A percentile compares a stretch with the other conserved stretches of the same genome.
Evolutionary conservation across 2,888 invertebrate species (phyloP).

Genomic region (Euzophera pinguis): DNA sequence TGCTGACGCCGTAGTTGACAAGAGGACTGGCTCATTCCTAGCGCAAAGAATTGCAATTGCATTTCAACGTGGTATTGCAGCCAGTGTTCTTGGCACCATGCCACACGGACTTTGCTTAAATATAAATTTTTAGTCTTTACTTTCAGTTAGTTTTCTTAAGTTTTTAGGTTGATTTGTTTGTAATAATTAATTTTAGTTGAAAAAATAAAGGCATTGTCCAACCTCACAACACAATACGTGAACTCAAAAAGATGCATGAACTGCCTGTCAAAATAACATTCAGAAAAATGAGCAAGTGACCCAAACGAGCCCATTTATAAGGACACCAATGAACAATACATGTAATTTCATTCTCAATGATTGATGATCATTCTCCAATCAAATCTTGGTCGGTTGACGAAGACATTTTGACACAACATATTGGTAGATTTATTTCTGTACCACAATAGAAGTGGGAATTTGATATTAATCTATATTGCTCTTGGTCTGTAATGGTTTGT

Average conservation of each 20-base stretch:
- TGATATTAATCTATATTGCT: constrained; percentile 44
- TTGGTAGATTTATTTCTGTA: constrained; percentile 48
- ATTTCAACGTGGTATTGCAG: no score
- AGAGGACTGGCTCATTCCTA: no score
- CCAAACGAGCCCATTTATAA: constrained; percentile 52
- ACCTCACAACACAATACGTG: no score
- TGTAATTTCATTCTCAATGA: constrained; percentile 66
- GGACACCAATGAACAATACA: constrained; percentile 67
- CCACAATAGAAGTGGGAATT: constrained; percentile 36
- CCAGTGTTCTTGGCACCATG: no score
- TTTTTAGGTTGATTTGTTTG: no score
- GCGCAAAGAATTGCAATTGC: no score
- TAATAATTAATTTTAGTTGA: no score
- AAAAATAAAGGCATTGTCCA: no score
- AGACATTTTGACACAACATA: constrained; percentile 46
- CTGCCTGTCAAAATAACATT: constrained; percentile 46
- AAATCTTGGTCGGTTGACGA: constrained; percentile 38
- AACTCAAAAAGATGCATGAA: constrained; percentile 44
- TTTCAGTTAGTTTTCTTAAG: no score
- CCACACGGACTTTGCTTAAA: no score
- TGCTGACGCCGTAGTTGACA: no score
- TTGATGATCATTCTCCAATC: constrained; percentile 73
- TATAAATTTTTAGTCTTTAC: no score
- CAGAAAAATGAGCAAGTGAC: constrained; percentile 22
- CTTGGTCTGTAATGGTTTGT: constrained; percentile 12